These are phyloP conservation scores for Vulpes lagopus DNA, from an alignment of 2,113 vertebrate genomes.

Conservation along the genomic window DNA sequence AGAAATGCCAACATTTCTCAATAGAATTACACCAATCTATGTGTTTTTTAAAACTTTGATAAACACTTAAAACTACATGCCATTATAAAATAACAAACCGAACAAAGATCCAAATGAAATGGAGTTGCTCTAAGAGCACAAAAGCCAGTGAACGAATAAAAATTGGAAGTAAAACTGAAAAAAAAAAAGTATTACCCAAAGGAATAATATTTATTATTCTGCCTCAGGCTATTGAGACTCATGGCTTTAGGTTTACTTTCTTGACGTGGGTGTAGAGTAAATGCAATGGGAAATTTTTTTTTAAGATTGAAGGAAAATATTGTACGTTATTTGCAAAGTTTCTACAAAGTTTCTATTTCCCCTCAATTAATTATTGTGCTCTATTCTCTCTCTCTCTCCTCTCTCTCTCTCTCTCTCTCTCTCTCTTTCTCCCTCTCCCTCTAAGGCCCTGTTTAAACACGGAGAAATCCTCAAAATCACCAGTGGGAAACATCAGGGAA, in stretches of 20 bases:
- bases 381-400: background rate
- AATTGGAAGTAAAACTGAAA: constrained; percentile 21
- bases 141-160: constrained; percentile 34
- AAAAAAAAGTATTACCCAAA: background rate
- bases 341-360: background rate
- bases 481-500: background rate
- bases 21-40: constrained; percentile 31
- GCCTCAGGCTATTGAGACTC: background rate
- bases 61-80: constrained; percentile 41
- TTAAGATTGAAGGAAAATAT: background rate
- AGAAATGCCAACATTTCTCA: constrained; percentile 46
- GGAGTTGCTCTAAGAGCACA: background rate
- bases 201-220: constrained; percentile 57
- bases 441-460: background rate
- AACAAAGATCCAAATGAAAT: background rate
- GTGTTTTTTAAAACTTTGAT: constrained; percentile 70
- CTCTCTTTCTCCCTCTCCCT: too few relatives aligned
- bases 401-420: too few relatives aligned
- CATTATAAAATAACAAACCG: constrained; percentile 48
- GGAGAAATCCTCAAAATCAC: background rate
- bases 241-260: constrained; percentile 1
- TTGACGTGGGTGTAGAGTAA: background rate
- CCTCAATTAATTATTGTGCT: background rate
- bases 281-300: background rate
- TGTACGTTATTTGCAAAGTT: background rate